Base-by-base conservation (phyloP, 2,888 invertebrate species). In the Clistopyga incitator region DNA sequence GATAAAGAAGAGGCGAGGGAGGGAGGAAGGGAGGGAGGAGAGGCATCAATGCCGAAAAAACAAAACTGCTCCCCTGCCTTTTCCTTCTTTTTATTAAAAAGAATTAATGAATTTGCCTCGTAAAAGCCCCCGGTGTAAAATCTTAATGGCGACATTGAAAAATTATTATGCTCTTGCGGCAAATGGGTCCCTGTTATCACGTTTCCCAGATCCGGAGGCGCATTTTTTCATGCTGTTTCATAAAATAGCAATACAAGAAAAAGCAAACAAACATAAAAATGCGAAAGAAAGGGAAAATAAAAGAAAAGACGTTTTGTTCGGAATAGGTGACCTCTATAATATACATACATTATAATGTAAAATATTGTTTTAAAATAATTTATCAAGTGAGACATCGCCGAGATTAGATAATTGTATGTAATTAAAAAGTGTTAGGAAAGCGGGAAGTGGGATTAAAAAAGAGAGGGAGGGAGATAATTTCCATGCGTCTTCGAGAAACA, bases 321-420 rank as follows among this genome's bases (percentile, higher is more conserved):
- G 88, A 90, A 88, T 88, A 89, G 88, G 88, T 87, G 87, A 88
- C 90, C 88, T 90, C 86, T 89, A 90, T 88, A 90, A 90, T 90
- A 91, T 89, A 91, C 89, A 90, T 90, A 90, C 89, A 89, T 90
- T 89, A 89, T 91, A 90, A 88, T 91, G 90, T 92, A 91, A 92
- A 90, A 90, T 90, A 91, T 78, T 78, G 90, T 91, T 88, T 92
- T 88, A 88, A 89, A 89, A 90, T 91, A 90, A 92, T 91, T 92
- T 92, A 91, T 91, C 82, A 89, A 89, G 87, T 88, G 88, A 90
- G 85, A 88, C 85, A 89, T 90, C 89, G 89, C 90, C 88, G 90
- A 90, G 87, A 90, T 89, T 91, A 90, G 89, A 76, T 88, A 91
- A 91, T 89, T 90, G 88, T 81, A 78, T 78, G 71, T 83, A 42